Evolutionary conservation across 2,797 vertebrate genomes (phyloP).

Genomic region (Stomatorhinus walkeri): DNA sequence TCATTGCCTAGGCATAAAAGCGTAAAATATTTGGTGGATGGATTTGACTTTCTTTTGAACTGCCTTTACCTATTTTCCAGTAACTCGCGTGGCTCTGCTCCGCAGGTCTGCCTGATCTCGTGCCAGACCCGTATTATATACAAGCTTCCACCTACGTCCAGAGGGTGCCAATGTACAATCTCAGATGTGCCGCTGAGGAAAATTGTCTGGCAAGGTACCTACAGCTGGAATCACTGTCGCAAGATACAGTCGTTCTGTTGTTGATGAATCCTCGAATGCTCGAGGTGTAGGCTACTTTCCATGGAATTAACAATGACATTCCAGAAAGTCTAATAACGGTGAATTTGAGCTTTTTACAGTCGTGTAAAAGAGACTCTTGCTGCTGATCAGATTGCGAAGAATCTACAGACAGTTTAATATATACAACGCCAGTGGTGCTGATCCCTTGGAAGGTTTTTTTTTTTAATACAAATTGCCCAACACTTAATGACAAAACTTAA

Average conservation of each 20-base stretch:
- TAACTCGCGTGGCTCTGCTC: slow-evolving; percentile 3
- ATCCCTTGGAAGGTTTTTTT: not conserved
- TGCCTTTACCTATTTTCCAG: slow-evolving; percentile 15
- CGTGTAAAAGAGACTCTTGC: not conserved
- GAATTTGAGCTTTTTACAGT: not conserved
- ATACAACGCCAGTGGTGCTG: not conserved
- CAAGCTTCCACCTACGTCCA: slow-evolving; percentile 89
- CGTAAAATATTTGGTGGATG: not conserved
- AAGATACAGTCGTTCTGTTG: not conserved
- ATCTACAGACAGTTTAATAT: not conserved
- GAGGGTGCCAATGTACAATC: slow-evolving; percentile 89
- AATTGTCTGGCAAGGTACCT: slow-evolving; percentile 92
- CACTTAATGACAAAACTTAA: not conserved
- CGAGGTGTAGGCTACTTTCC: not conserved
- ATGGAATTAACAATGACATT: not conserved
- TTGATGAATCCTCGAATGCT: not conserved
- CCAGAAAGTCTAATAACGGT: not conserved
- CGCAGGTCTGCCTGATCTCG: slow-evolving; percentile 90
- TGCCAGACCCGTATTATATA: slow-evolving; percentile 92
- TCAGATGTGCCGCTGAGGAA: slow-evolving; percentile 91
- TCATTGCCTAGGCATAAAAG: not conserved
- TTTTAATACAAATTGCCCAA: not conserved
- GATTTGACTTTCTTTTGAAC: not conserved
- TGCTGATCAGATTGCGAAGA: not conserved
- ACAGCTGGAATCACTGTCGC: not conserved